Conservation (phyloP, 2,113 vertebrate genomes). For the Gulo gulo region DNA sequence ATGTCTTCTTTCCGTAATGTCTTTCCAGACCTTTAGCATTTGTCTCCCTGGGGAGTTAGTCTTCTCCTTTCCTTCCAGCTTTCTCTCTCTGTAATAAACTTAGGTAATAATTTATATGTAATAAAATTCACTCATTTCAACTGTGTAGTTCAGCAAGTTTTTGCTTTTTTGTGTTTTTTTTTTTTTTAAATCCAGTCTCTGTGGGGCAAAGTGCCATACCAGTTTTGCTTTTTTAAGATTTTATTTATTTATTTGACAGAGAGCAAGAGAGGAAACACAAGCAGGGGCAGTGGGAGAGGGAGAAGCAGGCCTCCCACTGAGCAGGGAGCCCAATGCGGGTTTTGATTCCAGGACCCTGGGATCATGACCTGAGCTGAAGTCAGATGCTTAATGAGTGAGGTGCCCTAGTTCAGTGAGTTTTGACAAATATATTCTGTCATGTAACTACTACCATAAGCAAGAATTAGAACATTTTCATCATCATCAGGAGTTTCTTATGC, state of each 20-base stretch:
- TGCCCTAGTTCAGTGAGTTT: neutral
- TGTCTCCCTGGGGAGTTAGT: neutral
- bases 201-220: too few relatives aligned
- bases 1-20: neutral
- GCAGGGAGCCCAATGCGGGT: too few relatives aligned
- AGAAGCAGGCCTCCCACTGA: too few relatives aligned
- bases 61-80: neutral
- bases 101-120: neutral
- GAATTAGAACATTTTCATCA: neutral
- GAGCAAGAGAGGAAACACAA: too few relatives aligned
- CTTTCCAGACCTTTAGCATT: neutral
- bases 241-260: too few relatives aligned
- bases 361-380: too few relatives aligned
- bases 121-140: neutral
- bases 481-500: neutral
- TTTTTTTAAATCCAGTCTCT: neutral
- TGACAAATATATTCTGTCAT: neutral
- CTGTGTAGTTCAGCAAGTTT: neutral
- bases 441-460: neutral
- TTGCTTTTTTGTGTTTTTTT: too few relatives aligned
- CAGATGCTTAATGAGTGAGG: too few relatives aligned
- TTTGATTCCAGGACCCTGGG: too few relatives aligned
- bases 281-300: too few relatives aligned
- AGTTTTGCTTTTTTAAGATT: too few relatives aligned
- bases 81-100: neutral